A percentile compares a stretch with the other conserved stretches of the same genome.
Evolutionary conservation across 2,888 invertebrate species (phyloP).

Genomic region (Lutraria lutraria): DNA sequence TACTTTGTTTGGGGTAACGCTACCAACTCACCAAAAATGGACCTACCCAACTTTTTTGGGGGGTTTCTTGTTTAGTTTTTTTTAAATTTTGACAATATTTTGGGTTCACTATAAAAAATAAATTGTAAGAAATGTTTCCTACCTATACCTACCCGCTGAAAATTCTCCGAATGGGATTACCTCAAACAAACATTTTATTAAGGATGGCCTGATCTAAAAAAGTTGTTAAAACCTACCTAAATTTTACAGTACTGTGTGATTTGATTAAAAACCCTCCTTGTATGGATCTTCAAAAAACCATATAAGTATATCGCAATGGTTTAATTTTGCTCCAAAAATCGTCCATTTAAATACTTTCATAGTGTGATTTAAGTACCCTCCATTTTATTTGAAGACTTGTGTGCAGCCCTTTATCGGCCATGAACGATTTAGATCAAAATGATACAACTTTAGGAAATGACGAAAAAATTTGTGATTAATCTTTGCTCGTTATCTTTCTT

Average conservation of each 20-base stretch:
- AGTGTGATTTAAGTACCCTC: neutral
- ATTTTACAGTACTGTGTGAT: neutral
- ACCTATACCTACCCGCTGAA: too few relatives aligned
- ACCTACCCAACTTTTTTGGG: too few relatives aligned
- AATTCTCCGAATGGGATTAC: too few relatives aligned
- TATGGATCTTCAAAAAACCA: neutral
- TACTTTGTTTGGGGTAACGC: too few relatives aligned
- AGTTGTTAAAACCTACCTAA: neutral
- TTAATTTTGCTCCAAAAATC: neutral
- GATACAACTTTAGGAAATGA: constrained; percentile 19
- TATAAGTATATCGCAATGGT: neutral
- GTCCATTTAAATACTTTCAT: neutral
- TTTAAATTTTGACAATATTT: too few relatives aligned
- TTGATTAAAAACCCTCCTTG: neutral
- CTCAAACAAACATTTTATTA: too few relatives aligned
- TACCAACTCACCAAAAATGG: too few relatives aligned
- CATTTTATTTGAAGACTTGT: neutral
- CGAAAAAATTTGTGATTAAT: constrained; percentile 3
- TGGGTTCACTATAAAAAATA: too few relatives aligned
- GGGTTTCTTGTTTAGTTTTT: too few relatives aligned
- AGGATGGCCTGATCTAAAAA: too few relatives aligned
- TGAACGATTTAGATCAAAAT: constrained; percentile 8
- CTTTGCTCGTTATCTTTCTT: constrained; percentile 16
- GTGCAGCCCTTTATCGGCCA: neutral
- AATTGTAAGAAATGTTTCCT: too few relatives aligned